Evolutionary conservation across 2,888 invertebrate genomes (phyloP).

Genomic region (Asteroscopus sphinx): DNA sequence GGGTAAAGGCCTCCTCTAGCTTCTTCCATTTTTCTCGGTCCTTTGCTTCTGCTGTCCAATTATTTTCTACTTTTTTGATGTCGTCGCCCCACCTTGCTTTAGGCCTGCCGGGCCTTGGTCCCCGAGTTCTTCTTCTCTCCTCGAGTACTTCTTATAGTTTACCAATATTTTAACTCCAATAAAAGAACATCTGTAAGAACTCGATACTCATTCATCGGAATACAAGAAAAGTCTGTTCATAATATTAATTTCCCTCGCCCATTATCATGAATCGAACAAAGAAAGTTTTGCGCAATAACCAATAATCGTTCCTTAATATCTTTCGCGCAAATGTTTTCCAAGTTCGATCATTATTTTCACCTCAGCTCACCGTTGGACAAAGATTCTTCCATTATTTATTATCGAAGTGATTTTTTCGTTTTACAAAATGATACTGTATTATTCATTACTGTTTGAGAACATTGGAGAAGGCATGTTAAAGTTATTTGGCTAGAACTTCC

Average conservation of each 20-base stretch:
- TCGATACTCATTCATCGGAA: slow-evolving; percentile 41
- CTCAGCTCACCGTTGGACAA: slow-evolving; percentile 52
- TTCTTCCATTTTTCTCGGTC: too few species aligned
- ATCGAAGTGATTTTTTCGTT: slow-evolving; percentile 45
- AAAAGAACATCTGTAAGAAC: slow-evolving; percentile 42
- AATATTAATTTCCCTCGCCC: slow-evolving; percentile 56
- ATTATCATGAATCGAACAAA: slow-evolving; percentile 64
- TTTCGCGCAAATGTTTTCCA: slow-evolving; percentile 70
- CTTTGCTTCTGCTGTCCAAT: too few species aligned
- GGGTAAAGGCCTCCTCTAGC: too few species aligned
- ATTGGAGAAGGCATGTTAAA: slow-evolving; percentile 49
- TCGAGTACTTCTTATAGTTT: slow-evolving; percentile 63
- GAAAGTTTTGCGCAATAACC: slow-evolving; percentile 73
- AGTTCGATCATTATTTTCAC: slow-evolving; percentile 70
- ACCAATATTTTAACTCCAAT: slow-evolving; percentile 52
- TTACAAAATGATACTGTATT: slow-evolving; percentile 40
- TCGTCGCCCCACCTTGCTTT: too few species aligned
- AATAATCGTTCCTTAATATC: slow-evolving; percentile 72
- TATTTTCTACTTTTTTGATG: too few species aligned
- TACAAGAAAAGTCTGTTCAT: slow-evolving; percentile 57
- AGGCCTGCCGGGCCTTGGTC: too few species aligned
- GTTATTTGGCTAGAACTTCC: slow-evolving; percentile 46
- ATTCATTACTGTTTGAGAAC: slow-evolving; percentile 51
- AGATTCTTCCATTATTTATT: slow-evolving; percentile 49
- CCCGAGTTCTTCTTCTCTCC: too few species aligned